phyloP scores from a whole-genome alignment of 2,113 vertebrate species.

The Guaruba guarouba region DNA sequence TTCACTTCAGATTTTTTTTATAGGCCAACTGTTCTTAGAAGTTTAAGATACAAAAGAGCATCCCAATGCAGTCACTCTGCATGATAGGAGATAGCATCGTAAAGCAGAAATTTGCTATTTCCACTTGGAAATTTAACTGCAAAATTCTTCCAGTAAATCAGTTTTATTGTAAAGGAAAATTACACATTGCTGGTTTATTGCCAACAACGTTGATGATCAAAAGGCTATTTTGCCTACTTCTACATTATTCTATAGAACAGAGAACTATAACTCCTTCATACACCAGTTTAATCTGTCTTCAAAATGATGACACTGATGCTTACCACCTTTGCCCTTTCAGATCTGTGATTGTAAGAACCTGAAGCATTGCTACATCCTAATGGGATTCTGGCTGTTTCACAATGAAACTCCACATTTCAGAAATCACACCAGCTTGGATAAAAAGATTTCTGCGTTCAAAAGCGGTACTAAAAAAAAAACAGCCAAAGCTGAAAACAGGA shows the following conservation, averaged over 20 bases:
- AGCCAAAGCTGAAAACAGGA: neutral
- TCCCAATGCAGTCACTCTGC: neutral
- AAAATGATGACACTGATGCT: neutral
- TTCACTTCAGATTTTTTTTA: neutral
- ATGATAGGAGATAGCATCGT: neutral
- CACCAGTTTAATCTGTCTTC: neutral
- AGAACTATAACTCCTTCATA: neutral
- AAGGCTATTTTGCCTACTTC: neutral
- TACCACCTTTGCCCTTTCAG: neutral
- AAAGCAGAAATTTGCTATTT: neutral
- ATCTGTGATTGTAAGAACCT: neutral
- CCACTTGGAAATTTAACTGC: neutral
- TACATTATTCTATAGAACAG: neutral
- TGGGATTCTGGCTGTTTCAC: neutral
- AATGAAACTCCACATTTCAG: neutral
- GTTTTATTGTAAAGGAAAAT: neutral
- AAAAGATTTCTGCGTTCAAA: neutral
- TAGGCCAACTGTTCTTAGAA: neutral
- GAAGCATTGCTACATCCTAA: neutral
- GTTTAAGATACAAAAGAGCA: neutral
- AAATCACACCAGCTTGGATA: neutral
- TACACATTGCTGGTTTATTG: neutral
- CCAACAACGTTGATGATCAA: neutral
- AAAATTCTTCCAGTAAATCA: conserved; percentile 14
- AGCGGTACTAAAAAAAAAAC: neutral